Conservation (phyloP, 2,113 vertebrate genomes). For the Phalacrocorax carbo region DNA sequence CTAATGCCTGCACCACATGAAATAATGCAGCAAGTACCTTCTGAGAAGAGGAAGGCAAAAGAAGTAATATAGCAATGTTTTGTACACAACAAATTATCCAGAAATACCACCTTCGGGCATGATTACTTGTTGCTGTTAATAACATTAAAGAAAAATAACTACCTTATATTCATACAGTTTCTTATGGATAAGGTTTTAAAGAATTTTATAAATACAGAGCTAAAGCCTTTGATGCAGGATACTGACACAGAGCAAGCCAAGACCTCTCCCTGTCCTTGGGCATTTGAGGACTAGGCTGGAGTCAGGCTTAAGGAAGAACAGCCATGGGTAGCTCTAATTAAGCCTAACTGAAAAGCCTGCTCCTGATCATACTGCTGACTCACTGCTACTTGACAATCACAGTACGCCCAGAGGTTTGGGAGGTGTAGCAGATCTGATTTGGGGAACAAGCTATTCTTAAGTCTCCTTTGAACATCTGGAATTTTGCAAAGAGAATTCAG, state of each 20-base stretch:
- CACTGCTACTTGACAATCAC: not conserved
- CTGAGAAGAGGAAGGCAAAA: not conserved
- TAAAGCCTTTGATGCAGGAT: not conserved
- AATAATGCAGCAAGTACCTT: not conserved
- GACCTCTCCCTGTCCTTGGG: not conserved
- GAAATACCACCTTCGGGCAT: not conserved
- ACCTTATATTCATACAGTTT: not conserved
- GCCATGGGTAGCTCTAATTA: not conserved
- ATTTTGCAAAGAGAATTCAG: not conserved
- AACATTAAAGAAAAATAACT: not conserved
- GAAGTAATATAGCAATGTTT: not conserved
- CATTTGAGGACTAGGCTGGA: not conserved
- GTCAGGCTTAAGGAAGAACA: not conserved
- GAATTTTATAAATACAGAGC: not conserved
- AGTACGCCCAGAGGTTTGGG: not conserved
- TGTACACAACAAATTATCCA: not conserved
- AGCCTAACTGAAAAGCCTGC: not conserved
- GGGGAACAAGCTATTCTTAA: not conserved
- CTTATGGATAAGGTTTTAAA: not conserved
- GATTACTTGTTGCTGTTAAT: not conserved
- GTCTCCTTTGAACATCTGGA: not conserved
- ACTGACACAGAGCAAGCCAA: not conserved
- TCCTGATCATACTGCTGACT: not conserved
- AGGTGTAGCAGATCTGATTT: not conserved
- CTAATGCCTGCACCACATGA: not conserved